Evolutionary conservation across 1,140 invertebrate genomes (phyloP).

Genomic region (Eupristina koningsbergeri): DNA sequence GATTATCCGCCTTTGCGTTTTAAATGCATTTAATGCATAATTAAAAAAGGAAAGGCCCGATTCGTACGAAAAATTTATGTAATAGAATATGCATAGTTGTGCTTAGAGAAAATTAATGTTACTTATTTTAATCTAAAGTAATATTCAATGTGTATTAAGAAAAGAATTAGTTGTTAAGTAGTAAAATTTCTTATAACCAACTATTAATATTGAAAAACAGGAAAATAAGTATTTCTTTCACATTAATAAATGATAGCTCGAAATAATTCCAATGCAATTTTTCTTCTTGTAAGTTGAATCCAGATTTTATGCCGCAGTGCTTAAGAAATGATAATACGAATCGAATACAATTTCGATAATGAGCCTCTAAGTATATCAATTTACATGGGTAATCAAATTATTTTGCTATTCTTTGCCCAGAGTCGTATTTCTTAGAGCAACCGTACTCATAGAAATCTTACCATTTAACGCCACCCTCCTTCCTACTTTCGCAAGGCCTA

Average conservation of each 20-base stretch:
- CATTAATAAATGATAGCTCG: neutral
- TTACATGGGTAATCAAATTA: neutral
- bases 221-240: neutral
- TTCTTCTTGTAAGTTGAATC: neutral
- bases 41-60: neutral
- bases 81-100: neutral
- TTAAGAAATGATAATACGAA: neutral
- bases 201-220: neutral
- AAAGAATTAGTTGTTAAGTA: neutral
- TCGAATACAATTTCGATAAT: neutral
- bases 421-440: neutral
- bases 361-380: neutral
- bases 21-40: neutral
- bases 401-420: neutral
- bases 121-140: too few relatives aligned
- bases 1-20: neutral
- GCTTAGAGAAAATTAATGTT: too few relatives aligned
- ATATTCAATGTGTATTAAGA: neutral
- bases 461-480: too few relatives aligned
- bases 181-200: neutral
- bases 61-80: neutral
- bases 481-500: neutral
- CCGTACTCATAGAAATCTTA: neutral
- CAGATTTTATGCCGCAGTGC: neutral
- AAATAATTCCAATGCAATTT: neutral